phyloP scores from a whole-genome alignment of 2,113 vertebrate genomes.

The Synchiropus splendidus region DNA sequence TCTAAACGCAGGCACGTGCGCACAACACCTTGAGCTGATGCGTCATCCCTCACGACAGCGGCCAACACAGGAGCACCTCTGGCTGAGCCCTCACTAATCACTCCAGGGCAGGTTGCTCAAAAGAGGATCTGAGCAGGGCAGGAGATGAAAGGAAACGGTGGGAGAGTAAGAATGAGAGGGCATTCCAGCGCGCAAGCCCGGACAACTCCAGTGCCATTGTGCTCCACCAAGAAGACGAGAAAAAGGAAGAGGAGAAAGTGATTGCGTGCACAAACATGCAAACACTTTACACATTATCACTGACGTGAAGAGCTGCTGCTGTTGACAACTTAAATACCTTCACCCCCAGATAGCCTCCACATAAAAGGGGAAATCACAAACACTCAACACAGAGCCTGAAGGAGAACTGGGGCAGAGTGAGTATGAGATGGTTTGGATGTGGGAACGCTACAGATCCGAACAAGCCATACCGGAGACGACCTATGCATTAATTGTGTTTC shows the following conservation, averaged over 20 bases:
- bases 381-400: not conserved
- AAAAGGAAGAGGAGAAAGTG: slow-evolving; percentile 41
- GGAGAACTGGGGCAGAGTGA: no score
- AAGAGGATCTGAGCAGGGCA: slow-evolving; percentile 14
- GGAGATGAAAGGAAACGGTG: slow-evolving; percentile 50
- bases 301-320: slow-evolving; percentile 21
- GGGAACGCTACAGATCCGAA: no score
- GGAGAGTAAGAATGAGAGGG: slow-evolving; percentile 44
- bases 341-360: slow-evolving; percentile 18
- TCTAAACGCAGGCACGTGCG: slow-evolving; percentile 13
- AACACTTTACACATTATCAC: slow-evolving; percentile 39
- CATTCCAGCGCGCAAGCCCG: slow-evolving; percentile 58
- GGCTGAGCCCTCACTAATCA: slow-evolving; percentile 48
- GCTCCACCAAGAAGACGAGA: slow-evolving; percentile 15
- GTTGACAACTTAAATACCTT: slow-evolving; percentile 35
- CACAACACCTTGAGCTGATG: slow-evolving; percentile 28
- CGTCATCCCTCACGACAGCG: slow-evolving; percentile 28
- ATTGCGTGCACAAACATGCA: slow-evolving; percentile 36
- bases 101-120: slow-evolving; percentile 36
- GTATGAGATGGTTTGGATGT: no score
- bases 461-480: no score
- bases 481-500: no score
- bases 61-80: slow-evolving; percentile 35
- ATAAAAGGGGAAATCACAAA: slow-evolving; percentile 16
- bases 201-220: slow-evolving; percentile 48